phyloP scores from a whole-genome alignment of 53 echinoderm and acorn worm species.

The Mesocentrotus franciscanus region DNA sequence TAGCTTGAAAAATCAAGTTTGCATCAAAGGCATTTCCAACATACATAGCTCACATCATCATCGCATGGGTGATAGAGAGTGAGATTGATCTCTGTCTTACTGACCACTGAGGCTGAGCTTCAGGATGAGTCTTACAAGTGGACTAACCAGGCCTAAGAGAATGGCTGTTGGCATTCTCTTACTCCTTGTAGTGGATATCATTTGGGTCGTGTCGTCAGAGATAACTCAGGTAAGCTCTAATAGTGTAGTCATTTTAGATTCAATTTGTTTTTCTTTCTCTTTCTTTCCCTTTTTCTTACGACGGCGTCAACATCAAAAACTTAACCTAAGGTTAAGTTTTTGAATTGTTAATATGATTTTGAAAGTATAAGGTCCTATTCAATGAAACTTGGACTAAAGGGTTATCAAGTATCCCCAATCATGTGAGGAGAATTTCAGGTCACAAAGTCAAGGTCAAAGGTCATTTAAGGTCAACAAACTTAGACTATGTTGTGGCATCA shows the following conservation, averaged over 20 bases:
- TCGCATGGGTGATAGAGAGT: background rate
- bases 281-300: background rate
- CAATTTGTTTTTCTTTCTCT: background rate
- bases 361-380: no score
- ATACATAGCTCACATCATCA: background rate
- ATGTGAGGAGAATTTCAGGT: no score
- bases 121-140: conserved; percentile 93
- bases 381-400: no score
- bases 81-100: background rate
- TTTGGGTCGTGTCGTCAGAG: conserved; percentile 97
- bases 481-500: no score
- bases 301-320: no score
- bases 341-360: no score
- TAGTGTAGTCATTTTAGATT: background rate
- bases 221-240: conserved; percentile 84
- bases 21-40: background rate
- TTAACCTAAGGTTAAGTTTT: no score
- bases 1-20: background rate
- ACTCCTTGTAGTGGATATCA: conserved; percentile 84
- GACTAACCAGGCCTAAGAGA: conserved; percentile 82
- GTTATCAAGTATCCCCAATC: no score
- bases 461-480: no score
- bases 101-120: background rate
- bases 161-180: conserved; percentile 84
- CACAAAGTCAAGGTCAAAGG: no score